Evolutionary conservation across 1,140 invertebrate species (phyloP).

Genomic region (Drosophila pruinosa): DNA sequence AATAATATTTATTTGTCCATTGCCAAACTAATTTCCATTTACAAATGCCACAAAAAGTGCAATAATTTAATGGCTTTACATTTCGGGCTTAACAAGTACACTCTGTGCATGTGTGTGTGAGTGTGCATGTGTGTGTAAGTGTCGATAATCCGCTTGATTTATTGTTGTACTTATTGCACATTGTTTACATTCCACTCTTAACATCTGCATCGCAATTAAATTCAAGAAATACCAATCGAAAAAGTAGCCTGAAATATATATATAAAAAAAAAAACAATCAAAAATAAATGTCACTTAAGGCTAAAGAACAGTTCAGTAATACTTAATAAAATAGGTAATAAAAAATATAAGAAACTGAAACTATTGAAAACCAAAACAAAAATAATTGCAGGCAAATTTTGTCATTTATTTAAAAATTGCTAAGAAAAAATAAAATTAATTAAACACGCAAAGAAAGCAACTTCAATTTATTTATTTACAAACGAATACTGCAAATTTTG

Average conservation of each 20-base stretch:
- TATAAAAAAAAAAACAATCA: neutral
- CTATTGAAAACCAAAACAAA: too few species aligned
- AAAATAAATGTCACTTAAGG: neutral
- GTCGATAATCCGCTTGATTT: conserved; percentile 45
- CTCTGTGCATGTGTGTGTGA: conserved; percentile 4
- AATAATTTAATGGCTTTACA: conserved; percentile 49
- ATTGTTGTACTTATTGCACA: conserved; percentile 16
- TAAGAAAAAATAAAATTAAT: too few species aligned
- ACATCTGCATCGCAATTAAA: conserved; percentile 5
- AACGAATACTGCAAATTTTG: too few species aligned
- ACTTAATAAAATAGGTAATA: too few species aligned
- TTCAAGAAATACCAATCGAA: neutral
- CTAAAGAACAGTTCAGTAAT: too few species aligned
- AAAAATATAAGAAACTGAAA: too few species aligned
- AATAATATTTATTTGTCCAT: conserved; percentile 35
- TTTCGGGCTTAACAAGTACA: conserved; percentile 7
- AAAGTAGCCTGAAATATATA: neutral
- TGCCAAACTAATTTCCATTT: conserved; percentile 49
- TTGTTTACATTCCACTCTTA: neutral
- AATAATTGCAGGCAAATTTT: too few species aligned
- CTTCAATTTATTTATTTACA: too few species aligned
- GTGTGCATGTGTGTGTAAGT: conserved; percentile 10
- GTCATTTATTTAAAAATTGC: too few species aligned
- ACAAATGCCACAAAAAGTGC: conserved; percentile 26
- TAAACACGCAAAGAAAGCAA: too few species aligned